Conservation (phyloP, 2,888 invertebrate genomes). For the Phyto melanocephala region DNA sequence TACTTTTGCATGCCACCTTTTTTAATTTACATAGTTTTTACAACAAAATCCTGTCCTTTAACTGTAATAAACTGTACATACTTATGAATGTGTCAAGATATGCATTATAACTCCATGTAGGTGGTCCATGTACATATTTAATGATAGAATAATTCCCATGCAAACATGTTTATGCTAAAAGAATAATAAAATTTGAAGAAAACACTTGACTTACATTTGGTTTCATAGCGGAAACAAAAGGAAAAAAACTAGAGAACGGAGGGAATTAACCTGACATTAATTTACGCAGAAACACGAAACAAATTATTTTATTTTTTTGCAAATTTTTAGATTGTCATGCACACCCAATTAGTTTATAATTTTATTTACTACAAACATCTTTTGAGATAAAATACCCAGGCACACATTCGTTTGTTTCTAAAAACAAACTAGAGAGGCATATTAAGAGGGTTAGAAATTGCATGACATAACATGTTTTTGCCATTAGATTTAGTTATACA, state of each 20-base stretch:
- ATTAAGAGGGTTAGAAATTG: no score
- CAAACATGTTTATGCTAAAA: conserved; percentile 21
- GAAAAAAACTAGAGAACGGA: not conserved
- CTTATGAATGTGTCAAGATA: not conserved
- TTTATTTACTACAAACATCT: conserved; percentile 39
- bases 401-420: not conserved
- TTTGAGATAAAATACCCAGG: not conserved
- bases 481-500: no score
- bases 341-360: conserved; percentile 56
- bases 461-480: no score
- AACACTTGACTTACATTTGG: conserved; percentile 35
- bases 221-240: not conserved
- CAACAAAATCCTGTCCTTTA: not conserved
- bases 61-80: not conserved
- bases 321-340: conserved; percentile 53
- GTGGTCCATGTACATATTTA: not conserved
- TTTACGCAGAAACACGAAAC: conserved; percentile 57
- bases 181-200: not conserved
- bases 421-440: no score
- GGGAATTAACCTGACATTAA: conserved; percentile 20
- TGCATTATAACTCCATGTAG: no score
- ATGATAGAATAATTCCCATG: not conserved
- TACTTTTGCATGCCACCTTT: conserved; percentile 24
- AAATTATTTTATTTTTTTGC: conserved; percentile 3
- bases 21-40: conserved; percentile 5